A percentile compares a stretch with the other conserved stretches of the same genome.
Evolutionary conservation across 2,888 invertebrate genomes (phyloP).

Genomic region (Diachrysia chrysitis): DNA sequence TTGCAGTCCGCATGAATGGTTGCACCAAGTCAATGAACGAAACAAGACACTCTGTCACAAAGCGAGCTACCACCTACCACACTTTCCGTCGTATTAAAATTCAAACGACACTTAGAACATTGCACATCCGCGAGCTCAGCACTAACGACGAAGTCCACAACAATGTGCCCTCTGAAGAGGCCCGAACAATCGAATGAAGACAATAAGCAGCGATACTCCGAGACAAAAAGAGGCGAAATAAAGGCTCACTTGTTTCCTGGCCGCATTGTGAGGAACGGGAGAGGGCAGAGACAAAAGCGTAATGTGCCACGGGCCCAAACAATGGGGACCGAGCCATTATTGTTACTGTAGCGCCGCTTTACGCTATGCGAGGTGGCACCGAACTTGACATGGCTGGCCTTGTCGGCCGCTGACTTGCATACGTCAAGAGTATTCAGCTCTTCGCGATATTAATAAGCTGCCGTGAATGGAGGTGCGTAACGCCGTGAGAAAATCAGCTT

Average conservation of each 20-base stretch:
- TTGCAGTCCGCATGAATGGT: constrained; percentile 11
- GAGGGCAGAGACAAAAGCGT: constrained; percentile 90
- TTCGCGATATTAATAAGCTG: constrained; percentile 34
- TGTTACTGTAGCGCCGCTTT: constrained; percentile 87
- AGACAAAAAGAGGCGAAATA: constrained; percentile 90
- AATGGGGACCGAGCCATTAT: constrained; percentile 88
- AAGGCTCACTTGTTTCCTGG: constrained; percentile 90
- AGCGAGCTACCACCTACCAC: constrained; percentile 45
- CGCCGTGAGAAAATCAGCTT: neutral
- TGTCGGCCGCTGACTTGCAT: constrained; percentile 60
- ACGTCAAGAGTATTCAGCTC: constrained; percentile 31
- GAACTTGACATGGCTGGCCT: constrained; percentile 86
- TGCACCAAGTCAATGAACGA: constrained; percentile 27
- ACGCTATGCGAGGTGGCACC: constrained; percentile 81
- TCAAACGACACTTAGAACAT: constrained; percentile 85
- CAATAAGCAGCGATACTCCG: constrained; percentile 90
- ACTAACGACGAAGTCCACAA: constrained; percentile 88
- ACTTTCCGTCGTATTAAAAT: constrained; percentile 80
- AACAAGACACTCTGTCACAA: constrained; percentile 47
- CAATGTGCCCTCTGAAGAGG: constrained; percentile 89
- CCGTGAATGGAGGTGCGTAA: neutral
- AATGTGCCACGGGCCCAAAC: constrained; percentile 89
- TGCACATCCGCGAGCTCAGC: constrained; percentile 87
- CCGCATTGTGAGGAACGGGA: constrained; percentile 89
- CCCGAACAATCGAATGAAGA: constrained; percentile 90